Conservation (phyloP, 2,113 vertebrate species). For the Holacanthus passer region DNA sequence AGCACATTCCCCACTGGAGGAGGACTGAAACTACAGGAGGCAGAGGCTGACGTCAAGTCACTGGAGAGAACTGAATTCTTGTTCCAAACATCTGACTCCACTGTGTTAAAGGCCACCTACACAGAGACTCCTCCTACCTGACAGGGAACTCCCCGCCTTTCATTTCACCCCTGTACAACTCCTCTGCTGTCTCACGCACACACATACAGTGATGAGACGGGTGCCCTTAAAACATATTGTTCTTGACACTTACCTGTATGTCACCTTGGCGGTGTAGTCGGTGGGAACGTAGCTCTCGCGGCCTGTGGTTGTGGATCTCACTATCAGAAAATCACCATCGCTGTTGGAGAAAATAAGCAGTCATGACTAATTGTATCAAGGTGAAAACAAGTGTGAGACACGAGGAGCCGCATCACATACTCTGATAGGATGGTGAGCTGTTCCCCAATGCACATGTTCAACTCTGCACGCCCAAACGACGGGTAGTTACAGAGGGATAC, state of each 20-base stretch:
- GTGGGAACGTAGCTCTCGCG: slow-evolving; percentile 85
- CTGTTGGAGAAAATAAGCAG: slow-evolving; percentile 69
- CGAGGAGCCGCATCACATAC: slow-evolving; percentile 76
- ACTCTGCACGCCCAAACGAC: slow-evolving; percentile 19
- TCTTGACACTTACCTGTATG: slow-evolving; percentile 80
- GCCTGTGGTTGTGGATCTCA: slow-evolving; percentile 82
- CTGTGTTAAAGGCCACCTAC: slow-evolving; percentile 37
- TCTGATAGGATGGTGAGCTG: slow-evolving; percentile 84
- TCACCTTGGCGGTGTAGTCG: slow-evolving; percentile 86
- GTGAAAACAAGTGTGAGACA: neutral
- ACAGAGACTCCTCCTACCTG: slow-evolving; percentile 38
- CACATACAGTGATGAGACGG: neutral
- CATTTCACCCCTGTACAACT: neutral
- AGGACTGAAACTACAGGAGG: slow-evolving; percentile 54
- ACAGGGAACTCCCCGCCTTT: slow-evolving; percentile 47
- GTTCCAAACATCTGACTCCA: slow-evolving; percentile 48
- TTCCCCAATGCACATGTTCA: slow-evolving; percentile 85
- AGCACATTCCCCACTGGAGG: slow-evolving; percentile 49
- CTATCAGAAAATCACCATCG: slow-evolving; percentile 88
- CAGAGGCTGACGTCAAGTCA: slow-evolving; percentile 31
- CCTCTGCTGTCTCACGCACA: neutral
- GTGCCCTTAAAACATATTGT: neutral
- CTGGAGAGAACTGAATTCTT: slow-evolving; percentile 27
- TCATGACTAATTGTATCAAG: neutral
- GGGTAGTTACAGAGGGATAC: slow-evolving; percentile 88